Conservation (phyloP, 2,888 invertebrate species). For the Tuta absoluta region DNA sequence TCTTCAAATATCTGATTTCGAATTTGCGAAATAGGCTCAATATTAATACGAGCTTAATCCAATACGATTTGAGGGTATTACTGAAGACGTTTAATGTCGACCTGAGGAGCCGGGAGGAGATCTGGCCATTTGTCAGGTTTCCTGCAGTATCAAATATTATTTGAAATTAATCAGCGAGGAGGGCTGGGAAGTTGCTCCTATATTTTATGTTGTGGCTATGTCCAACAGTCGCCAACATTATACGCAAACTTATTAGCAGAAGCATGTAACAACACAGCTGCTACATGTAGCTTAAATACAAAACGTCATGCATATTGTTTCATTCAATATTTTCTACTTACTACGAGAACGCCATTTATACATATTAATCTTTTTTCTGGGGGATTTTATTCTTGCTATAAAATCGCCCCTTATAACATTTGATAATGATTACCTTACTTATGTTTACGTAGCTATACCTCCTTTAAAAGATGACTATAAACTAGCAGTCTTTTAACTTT, state of each 20-base stretch:
- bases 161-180: constrained; percentile 70
- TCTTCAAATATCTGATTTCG: neutral
- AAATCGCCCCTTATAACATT: no score
- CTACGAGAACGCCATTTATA: no score
- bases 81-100: constrained; percentile 59
- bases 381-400: no score
- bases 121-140: constrained; percentile 72
- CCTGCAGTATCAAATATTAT: constrained; percentile 76
- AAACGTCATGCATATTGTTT: no score
- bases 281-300: no score
- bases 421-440: neutral
- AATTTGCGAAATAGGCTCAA: constrained; percentile 6
- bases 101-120: constrained; percentile 53
- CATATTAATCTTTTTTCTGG: no score
- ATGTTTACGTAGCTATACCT: neutral
- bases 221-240: neutral
- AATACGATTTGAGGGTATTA: constrained; percentile 49
- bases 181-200: neutral
- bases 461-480: neutral
- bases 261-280: no score
- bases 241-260: no score
- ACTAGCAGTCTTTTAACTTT: neutral
- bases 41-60: constrained; percentile 51
- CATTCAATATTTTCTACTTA: no score
- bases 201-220: neutral